Conservation (phyloP, 2,888 invertebrate species). For the Catonia carolina region DNA sequence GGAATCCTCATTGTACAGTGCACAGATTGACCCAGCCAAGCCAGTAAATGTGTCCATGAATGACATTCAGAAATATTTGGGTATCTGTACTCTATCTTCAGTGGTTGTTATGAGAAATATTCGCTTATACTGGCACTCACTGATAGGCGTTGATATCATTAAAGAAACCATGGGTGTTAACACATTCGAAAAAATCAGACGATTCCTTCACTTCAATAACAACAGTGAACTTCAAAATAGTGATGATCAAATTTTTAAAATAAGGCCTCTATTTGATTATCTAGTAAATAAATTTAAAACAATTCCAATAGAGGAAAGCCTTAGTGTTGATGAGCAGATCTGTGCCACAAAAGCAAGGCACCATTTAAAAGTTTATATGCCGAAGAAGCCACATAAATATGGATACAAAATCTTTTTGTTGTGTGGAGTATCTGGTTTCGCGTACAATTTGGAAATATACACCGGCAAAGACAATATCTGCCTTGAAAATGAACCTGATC, state of each 20-base stretch:
- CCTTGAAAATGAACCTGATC: conserved; percentile 24
- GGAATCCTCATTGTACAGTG: conserved; percentile 10
- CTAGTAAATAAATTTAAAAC: conserved; percentile 4
- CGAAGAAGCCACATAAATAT: conserved; percentile 40
- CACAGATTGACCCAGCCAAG: conserved; percentile 4
- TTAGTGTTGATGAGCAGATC: conserved; percentile 4
- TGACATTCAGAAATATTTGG: conserved; percentile 12
- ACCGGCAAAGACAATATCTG: conserved; percentile 24
- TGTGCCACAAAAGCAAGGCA: conserved; percentile 28
- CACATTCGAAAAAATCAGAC: conserved; percentile 13
- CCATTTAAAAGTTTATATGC: conserved; percentile 37
- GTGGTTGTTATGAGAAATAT: conserved; percentile 7
- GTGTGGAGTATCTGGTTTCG: conserved; percentile 23
- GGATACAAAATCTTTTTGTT: conserved; percentile 31
- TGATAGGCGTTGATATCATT: conserved; percentile 11
- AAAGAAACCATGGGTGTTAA: conserved; percentile 8
- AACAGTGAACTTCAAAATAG: background rate
- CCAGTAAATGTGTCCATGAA: conserved; percentile 2
- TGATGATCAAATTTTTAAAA: background rate
- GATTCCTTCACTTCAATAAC: conserved; percentile 7
- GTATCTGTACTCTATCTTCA: conserved; percentile 9
- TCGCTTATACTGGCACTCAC: conserved; percentile 5
- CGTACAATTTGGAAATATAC: conserved; percentile 29
- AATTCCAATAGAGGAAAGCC: background rate
- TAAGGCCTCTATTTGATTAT: conserved; percentile 2